Conservation (phyloP, 2,113 vertebrate genomes). For the Gallinago jamesoni region DNA sequence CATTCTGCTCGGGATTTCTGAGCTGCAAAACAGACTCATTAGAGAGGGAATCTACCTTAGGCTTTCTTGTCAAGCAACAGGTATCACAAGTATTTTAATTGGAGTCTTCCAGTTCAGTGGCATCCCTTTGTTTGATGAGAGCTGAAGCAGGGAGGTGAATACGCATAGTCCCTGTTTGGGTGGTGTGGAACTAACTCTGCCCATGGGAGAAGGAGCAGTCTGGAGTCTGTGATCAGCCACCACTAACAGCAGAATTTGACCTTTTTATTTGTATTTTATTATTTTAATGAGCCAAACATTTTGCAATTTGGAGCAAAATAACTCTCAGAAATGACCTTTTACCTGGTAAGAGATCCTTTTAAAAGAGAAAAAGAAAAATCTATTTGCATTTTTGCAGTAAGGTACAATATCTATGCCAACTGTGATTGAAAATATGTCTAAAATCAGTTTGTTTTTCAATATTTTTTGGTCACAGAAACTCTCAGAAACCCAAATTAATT, state of each 20-base stretch:
- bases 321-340: neutral
- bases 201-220: neutral
- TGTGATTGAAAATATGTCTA: neutral
- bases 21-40: neutral
- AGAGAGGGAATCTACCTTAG: neutral
- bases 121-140: neutral
- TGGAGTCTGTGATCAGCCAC: neutral
- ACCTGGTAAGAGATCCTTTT: neutral
- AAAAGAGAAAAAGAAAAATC: neutral
- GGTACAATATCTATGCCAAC: neutral
- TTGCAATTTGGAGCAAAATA: neutral
- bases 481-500: neutral
- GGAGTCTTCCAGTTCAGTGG: neutral
- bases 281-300: neutral
- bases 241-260: neutral
- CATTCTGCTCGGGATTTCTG: neutral
- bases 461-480: neutral
- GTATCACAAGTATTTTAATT: neutral
- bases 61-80: neutral
- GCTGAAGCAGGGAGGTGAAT: rapidly evolving
- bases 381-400: neutral
- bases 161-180: rapidly evolving
- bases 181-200: neutral
- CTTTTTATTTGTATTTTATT: neutral
- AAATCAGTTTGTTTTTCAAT: neutral